A percentile compares a stretch with the other conserved stretches of the same genome.
phyloP scores from a whole-genome alignment of 2,797 vertebrate genomes.

The Scarus forsteni region DNA sequence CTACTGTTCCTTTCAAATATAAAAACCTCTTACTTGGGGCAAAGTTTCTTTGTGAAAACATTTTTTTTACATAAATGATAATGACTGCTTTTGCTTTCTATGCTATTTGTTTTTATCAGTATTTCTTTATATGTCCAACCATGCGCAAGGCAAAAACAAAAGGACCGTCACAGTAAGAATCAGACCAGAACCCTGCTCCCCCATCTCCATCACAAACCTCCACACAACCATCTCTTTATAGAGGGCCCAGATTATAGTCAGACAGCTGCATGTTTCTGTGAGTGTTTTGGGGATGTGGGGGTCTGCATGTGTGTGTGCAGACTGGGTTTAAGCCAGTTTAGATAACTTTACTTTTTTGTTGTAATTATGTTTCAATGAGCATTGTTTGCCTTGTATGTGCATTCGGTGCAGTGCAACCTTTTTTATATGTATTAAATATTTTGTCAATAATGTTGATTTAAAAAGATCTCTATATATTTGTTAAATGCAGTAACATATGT shows the following conservation, averaged over 20 bases:
- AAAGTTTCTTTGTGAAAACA: neutral
- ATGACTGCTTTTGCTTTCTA: too few species aligned
- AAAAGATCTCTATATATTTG: too few species aligned
- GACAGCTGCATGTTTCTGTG: conserved; percentile 61
- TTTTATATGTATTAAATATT: too few species aligned
- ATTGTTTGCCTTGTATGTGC: too few species aligned
- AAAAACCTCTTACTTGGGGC: neutral
- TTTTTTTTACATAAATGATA: too few species aligned
- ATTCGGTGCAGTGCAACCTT: too few species aligned
- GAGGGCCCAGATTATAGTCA: conserved; percentile 45
- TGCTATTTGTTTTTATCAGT: conserved; percentile 1
- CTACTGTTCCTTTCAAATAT: neutral
- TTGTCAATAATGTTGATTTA: too few species aligned
- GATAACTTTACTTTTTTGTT: too few species aligned
- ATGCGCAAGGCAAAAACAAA: conserved; percentile 49
- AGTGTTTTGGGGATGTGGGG: conserved; percentile 41
- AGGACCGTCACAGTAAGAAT: conserved; percentile 39
- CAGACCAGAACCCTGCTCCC: conserved; percentile 30
- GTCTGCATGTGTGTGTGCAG: conserved; percentile 22
- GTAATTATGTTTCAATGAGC: too few species aligned
- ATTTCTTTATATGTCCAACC: conserved; percentile 11
- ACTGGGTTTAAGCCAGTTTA: too few species aligned
- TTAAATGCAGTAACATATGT: too few species aligned
- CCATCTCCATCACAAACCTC: conserved; percentile 33
- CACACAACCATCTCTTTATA: conserved; percentile 79